Evolutionary conservation across 2,888 invertebrate genomes (phyloP).

Genomic region (Muscina levida): DNA sequence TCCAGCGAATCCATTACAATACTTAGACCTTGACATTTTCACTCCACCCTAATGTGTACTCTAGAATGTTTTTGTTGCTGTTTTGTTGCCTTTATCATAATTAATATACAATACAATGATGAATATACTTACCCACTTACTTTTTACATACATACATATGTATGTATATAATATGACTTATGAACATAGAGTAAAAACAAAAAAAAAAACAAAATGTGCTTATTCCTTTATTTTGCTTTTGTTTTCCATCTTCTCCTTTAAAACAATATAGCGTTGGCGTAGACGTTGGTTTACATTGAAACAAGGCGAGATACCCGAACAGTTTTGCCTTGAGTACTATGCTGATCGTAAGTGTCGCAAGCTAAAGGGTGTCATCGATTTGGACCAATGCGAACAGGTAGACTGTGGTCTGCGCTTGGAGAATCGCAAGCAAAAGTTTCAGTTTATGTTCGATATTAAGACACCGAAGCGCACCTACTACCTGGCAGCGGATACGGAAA

Average conservation of each 20-base stretch:
- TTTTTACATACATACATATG: background rate
- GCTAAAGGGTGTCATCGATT: conserved; percentile 93
- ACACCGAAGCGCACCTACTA: conserved; percentile 95
- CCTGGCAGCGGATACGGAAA: conserved; percentile 93
- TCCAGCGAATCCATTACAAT: too few relatives aligned
- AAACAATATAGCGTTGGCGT: conserved; percentile 92
- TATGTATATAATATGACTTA: background rate
- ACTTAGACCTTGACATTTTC: too few relatives aligned
- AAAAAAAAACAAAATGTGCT: conserved; percentile 31
- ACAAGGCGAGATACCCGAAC: conserved; percentile 95
- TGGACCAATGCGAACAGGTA: conserved; percentile 97
- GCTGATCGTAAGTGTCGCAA: conserved; percentile 92
- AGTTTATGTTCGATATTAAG: conserved; percentile 93
- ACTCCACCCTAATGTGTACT: too few relatives aligned
- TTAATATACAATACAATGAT: conserved; percentile 30
- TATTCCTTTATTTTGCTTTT: conserved; percentile 52
- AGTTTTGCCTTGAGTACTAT: conserved; percentile 96
- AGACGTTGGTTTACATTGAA: conserved; percentile 96
- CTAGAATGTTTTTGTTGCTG: background rate
- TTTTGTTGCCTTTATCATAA: conserved; percentile 45
- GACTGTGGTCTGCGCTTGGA: conserved; percentile 93
- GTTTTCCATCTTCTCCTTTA: background rate
- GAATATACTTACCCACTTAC: background rate
- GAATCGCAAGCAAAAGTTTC: conserved; percentile 88
- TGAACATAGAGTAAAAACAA: too few relatives aligned